These are phyloP conservation scores for Propsilocerus akamusi DNA, from an alignment of 1,140 invertebrate species.

Conservation along the genomic window DNA sequence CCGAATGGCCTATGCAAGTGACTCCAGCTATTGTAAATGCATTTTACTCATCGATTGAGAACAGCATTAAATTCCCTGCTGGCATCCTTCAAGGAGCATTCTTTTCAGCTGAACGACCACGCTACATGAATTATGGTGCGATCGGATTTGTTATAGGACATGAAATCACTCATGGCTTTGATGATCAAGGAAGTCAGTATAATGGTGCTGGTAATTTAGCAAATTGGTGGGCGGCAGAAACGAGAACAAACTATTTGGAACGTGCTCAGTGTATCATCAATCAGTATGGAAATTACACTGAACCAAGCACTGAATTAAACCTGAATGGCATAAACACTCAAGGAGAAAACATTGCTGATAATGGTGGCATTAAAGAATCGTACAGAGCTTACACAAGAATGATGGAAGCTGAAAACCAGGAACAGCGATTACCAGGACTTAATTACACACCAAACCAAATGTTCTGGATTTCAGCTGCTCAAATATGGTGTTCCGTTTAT, in stretches of 20 bases:
- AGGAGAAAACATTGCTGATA: conserved; percentile 48
- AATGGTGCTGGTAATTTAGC: conserved; percentile 50
- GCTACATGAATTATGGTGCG: conserved; percentile 49
- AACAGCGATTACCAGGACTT: conserved; percentile 26
- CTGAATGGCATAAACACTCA: conserved; percentile 40
- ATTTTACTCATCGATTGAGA: conserved; percentile 35
- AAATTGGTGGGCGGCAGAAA: conserved; percentile 34
- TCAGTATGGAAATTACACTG: conserved; percentile 43
- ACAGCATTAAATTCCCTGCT: conserved; percentile 40
- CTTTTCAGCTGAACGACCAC: conserved; percentile 44
- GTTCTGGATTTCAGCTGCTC: conserved; percentile 57
- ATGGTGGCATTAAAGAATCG: conserved; percentile 33
- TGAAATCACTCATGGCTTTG: conserved; percentile 45
- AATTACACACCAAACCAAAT: conserved; percentile 35
- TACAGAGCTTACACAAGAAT: conserved; percentile 33
- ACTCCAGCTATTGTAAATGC: conserved; percentile 44
- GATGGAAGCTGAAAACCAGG: conserved; percentile 18
- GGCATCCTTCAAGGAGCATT: conserved; percentile 57
- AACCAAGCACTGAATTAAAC: conserved; percentile 17
- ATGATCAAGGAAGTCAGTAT: conserved; percentile 46
- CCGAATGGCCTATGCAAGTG: conserved; percentile 45
- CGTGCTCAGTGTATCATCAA: conserved; percentile 47
- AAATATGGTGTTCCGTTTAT: conserved; percentile 45
- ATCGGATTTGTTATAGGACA: conserved; percentile 42
- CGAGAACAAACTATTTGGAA: conserved; percentile 29